phyloP scores from a whole-genome alignment of 2,888 invertebrate species.

The Agrotis clavis region DNA sequence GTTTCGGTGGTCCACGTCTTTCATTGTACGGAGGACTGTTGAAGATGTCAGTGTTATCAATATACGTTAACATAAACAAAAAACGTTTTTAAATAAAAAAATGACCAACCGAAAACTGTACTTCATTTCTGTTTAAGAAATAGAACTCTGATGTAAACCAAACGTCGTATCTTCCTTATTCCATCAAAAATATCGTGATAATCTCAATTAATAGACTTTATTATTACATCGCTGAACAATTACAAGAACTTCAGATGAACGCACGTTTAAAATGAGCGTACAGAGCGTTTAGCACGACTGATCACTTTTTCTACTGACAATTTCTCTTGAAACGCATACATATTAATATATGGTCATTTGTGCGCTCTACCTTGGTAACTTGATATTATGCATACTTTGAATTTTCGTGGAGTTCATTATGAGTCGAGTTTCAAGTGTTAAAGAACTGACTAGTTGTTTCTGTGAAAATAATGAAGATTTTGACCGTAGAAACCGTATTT shows the following conservation, averaged over 20 bases:
- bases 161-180: neutral
- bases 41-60: constrained; percentile 1
- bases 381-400: constrained; percentile 37
- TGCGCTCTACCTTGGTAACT: constrained; percentile 31
- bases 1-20: constrained; percentile 77
- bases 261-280: constrained; percentile 20
- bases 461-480: constrained; percentile 4
- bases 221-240: constrained; percentile 20
- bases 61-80: neutral
- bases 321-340: constrained; percentile 56
- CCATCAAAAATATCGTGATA: neutral
- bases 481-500: neutral
- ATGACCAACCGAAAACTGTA: constrained; percentile 29
- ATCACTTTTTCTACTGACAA: constrained; percentile 39
- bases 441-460: neutral
- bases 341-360: constrained; percentile 40
- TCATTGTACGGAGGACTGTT: constrained; percentile 48
- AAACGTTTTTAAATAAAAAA: neutral
- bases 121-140: constrained; percentile 19
- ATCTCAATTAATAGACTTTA: neutral
- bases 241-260: constrained; percentile 17
- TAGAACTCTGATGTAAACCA: neutral
- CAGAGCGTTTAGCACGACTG: constrained; percentile 32
- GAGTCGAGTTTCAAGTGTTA: constrained; percentile 15
- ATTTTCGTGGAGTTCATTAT: constrained; percentile 6